These are phyloP conservation scores for Argynnis bischoffii DNA, from an alignment of 2,888 invertebrate species.

Conservation along the genomic window DNA sequence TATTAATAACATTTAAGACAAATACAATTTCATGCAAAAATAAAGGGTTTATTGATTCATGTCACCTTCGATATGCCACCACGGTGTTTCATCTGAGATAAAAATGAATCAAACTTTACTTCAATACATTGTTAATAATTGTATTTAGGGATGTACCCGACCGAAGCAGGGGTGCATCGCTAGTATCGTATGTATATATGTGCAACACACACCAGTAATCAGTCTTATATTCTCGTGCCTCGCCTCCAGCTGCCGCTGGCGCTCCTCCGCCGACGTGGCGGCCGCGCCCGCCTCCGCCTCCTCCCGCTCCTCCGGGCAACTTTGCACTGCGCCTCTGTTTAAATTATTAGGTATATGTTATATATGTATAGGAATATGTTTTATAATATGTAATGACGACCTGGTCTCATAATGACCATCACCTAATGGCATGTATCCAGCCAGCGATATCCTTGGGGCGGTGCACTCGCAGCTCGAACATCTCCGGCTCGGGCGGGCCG, in stretches of 20 bases:
- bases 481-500: constrained; percentile 95
- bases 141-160: too few species aligned
- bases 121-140: too few species aligned
- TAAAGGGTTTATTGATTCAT: constrained; percentile 42
- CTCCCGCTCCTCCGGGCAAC: constrained; percentile 90
- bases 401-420: background rate
- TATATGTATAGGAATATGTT: too few species aligned
- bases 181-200: background rate
- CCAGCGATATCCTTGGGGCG: constrained; percentile 93
- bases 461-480: constrained; percentile 96
- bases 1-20: constrained; percentile 6
- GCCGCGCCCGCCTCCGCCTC: constrained; percentile 84
- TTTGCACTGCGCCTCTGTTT: constrained; percentile 90
- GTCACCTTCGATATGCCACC: constrained; percentile 77
- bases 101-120: background rate
- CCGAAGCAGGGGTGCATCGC: too few species aligned
- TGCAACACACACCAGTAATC: constrained; percentile 85
- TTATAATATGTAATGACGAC: background rate
- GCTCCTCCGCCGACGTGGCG: constrained; percentile 88
- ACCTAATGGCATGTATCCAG: constrained; percentile 94
- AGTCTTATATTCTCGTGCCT: constrained; percentile 90
- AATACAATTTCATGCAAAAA: constrained; percentile 50
- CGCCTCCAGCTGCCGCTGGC: constrained; percentile 88
- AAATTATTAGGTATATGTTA: too few species aligned
- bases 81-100: constrained; percentile 66